phyloP scores from a whole-genome alignment of 2,113 vertebrate genomes.

The Eolophus roseicapilla region DNA sequence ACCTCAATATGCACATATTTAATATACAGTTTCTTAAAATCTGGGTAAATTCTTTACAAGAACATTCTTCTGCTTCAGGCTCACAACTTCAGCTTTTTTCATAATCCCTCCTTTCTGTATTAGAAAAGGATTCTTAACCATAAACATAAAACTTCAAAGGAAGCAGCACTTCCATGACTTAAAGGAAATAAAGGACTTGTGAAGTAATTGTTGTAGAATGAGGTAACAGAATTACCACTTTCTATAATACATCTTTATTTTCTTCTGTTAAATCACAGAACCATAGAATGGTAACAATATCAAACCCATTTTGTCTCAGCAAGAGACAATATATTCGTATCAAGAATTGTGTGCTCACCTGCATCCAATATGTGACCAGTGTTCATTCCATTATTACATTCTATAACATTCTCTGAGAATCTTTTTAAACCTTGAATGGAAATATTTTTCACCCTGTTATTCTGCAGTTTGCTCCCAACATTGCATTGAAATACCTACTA shows the following conservation, averaged over 20 bases:
- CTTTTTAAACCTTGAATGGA: neutral
- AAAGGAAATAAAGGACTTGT: neutral
- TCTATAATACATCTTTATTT: neutral
- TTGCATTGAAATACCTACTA: neutral
- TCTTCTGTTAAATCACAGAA: neutral
- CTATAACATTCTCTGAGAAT: neutral
- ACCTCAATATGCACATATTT: neutral
- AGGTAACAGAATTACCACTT: neutral
- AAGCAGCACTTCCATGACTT: neutral
- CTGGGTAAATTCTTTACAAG: neutral
- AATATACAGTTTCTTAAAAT: neutral
- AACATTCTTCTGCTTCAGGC: neutral
- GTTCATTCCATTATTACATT: neutral
- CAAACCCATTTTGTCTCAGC: neutral
- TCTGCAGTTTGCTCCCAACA: neutral
- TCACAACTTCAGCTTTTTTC: neutral
- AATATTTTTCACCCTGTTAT: neutral
- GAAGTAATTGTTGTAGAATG: neutral
- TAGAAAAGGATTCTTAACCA: neutral
- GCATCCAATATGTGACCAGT: neutral
- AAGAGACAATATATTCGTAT: accelerated
- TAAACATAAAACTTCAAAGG: neutral
- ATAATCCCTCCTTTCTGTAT: neutral
- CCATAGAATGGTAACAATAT: neutral
- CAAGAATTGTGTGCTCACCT: neutral